phyloP scores from a whole-genome alignment of 2,888 invertebrate genomes.

The Morinoia aosen region DNA sequence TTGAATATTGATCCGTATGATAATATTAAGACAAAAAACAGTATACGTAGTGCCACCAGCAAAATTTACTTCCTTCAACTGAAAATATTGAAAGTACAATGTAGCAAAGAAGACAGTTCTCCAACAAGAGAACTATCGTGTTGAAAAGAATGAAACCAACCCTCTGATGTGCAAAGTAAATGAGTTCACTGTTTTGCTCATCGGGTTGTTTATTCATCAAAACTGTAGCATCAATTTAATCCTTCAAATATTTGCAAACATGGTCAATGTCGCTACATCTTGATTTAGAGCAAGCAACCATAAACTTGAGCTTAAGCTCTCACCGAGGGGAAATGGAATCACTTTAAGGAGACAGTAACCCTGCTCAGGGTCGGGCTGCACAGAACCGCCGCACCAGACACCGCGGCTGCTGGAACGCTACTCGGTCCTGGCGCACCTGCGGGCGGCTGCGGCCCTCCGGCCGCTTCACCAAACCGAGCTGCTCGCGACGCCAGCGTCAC shows the following conservation, averaged over 20 bases:
- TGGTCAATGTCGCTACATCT: background rate
- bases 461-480: background rate
- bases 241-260: background rate
- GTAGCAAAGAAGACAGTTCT: background rate
- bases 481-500: too few relatives aligned
- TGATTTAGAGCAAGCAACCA: background rate
- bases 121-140: background rate
- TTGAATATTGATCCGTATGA: background rate
- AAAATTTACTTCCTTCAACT: background rate
- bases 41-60: background rate
- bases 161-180: background rate
- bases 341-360: background rate
- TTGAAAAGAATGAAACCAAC: background rate
- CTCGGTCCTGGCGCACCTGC: background rate
- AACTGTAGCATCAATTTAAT: background rate
- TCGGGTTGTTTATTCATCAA: background rate
- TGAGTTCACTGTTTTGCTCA: background rate
- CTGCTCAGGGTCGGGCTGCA: background rate
- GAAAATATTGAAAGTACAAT: background rate
- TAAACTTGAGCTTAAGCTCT: background rate
- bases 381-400: background rate
- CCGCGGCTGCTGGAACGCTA: background rate
- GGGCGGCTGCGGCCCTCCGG: too few relatives aligned
- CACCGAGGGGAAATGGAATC: background rate
- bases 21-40: background rate